Percentiles rank a stretch among this genome's conserved stretches.
These are phyloP conservation scores for Pterostichus niger DNA, from an alignment of 2,888 invertebrate genomes.

Conservation along the genomic window DNA sequence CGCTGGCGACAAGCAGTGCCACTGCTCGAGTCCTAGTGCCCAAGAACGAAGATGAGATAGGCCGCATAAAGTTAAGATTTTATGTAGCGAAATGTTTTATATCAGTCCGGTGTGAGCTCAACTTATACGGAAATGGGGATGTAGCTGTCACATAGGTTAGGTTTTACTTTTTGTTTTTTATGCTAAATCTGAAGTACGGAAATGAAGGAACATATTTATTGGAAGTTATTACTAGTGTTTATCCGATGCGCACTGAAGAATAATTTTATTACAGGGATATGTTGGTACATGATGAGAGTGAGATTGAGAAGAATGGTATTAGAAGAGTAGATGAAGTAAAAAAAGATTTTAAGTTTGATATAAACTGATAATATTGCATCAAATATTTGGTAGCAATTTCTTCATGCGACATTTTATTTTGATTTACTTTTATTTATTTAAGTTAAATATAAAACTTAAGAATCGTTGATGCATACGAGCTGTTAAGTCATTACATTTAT, in stretches of 20 bases:
- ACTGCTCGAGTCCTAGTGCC: slow-evolving; percentile 25
- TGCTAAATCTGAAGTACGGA: slow-evolving; percentile 31
- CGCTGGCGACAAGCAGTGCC: slow-evolving; percentile 9
- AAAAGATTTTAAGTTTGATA: too few relatives aligned
- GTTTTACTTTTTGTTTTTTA: slow-evolving; percentile 22
- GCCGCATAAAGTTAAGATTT: slow-evolving; percentile 57
- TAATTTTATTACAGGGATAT: background rate
- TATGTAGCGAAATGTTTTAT: slow-evolving; percentile 54
- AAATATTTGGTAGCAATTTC: too few relatives aligned
- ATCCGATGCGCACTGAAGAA: background rate
- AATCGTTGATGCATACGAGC: too few relatives aligned
- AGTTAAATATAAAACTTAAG: too few relatives aligned
- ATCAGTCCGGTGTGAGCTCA: slow-evolving; percentile 11
- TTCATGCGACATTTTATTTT: too few relatives aligned
- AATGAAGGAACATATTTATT: slow-evolving; percentile 1
- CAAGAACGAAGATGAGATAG: slow-evolving; percentile 32
- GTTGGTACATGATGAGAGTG: too few relatives aligned
- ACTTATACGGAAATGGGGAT: slow-evolving; percentile 28
- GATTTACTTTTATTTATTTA: too few relatives aligned
- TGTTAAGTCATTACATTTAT: too few relatives aligned
- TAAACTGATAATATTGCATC: too few relatives aligned
- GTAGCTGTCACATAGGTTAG: slow-evolving; percentile 28
- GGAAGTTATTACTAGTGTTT: background rate
- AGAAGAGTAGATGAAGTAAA: too few relatives aligned
- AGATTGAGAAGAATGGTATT: too few relatives aligned